Base-by-base conservation (phyloP, 2,888 invertebrate genomes). In the Drosophila parthenogenetica region DNA sequence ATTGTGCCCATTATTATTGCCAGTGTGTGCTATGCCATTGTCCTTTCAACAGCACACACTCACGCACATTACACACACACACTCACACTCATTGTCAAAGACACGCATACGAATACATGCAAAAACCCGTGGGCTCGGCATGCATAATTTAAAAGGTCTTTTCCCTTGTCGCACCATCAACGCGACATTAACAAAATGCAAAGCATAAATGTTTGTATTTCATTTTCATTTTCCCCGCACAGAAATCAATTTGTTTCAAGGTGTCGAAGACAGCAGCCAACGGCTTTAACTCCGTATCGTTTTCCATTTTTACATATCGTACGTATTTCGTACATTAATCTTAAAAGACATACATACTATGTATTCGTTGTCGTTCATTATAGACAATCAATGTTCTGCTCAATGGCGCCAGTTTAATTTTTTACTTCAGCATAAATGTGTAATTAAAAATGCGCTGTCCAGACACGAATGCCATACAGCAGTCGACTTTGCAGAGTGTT, bases 1-100 rank as follows among this genome's bases (percentile, higher is more conserved):
- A 72, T 67, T 81, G 79, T 79, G 54, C 68, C 79, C 88, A 83
- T 87, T 83, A 83, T 87, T 85, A 69, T 73, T 59, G 79, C 49
- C 70, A 66, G 73, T 75, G 49, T 73, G 76, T 45, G 35, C 49
- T 58, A 54, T 59, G 77, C 86, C 88, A 86, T 82, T 86, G 82
- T 87, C 69, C 80, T 82, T 51, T 70, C 68, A 70, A 76, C 64
- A 66, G 22, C 32, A 35, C 46, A 42, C 29, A 45, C 51, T 29
- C 16, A 45, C 17, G 25, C 48, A 43, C 32, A 50, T 29, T 17
- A 50, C 17, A 14, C 37, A n/a, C n/a, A 3, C 37, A n/a, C 25
- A 7, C 25, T 7, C 0, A 25, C 25, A 25, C 29, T 13, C n/a
- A 13, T 17, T 48, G 32, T 32, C 48, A 57, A 25, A 57, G 58